A percentile compares a stretch with the other conserved stretches of the same genome.
These are phyloP conservation scores for Eudasyphora cyanicolor DNA, from an alignment of 2,888 invertebrate species.

Conservation along the genomic window DNA sequence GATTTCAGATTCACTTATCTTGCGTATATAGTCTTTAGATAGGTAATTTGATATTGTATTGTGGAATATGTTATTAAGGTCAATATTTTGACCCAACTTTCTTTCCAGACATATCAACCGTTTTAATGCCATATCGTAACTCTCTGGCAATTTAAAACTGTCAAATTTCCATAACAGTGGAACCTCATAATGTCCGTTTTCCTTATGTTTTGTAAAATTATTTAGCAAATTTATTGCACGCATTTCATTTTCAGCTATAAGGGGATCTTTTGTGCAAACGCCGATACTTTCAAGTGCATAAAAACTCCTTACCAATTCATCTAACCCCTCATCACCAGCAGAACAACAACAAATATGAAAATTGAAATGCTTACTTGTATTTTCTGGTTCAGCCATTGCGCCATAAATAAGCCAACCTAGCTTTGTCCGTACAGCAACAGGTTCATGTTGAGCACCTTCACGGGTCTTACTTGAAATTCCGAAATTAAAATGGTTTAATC, in stretches of 20 bases:
- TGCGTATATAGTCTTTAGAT: slow-evolving; percentile 9
- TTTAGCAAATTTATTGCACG: background rate
- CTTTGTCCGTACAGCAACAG: too few relatives aligned
- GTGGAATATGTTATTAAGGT: background rate
- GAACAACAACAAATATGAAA: slow-evolving; percentile 26
- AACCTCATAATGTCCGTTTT: background rate
- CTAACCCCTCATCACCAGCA: background rate
- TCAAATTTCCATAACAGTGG: too few relatives aligned
- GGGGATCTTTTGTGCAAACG: background rate
- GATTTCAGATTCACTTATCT: background rate
- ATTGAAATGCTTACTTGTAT: slow-evolving; percentile 23
- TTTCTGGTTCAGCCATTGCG: background rate
- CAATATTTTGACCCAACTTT: background rate
- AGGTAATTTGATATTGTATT: too few relatives aligned
- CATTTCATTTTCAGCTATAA: background rate
- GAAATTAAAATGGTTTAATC: too few relatives aligned
- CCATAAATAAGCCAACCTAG: slow-evolving; percentile 48
- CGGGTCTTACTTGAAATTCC: background rate
- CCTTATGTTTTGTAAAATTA: background rate
- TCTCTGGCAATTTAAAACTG: background rate
- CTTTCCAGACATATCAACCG: background rate
- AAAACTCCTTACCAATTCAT: background rate
- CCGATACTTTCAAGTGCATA: too few relatives aligned
- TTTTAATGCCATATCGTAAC: slow-evolving; percentile 14
- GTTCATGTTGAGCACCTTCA: background rate